Base-by-base conservation (phyloP, 2,888 invertebrate species). In the Eupsilia transversa region DNA sequence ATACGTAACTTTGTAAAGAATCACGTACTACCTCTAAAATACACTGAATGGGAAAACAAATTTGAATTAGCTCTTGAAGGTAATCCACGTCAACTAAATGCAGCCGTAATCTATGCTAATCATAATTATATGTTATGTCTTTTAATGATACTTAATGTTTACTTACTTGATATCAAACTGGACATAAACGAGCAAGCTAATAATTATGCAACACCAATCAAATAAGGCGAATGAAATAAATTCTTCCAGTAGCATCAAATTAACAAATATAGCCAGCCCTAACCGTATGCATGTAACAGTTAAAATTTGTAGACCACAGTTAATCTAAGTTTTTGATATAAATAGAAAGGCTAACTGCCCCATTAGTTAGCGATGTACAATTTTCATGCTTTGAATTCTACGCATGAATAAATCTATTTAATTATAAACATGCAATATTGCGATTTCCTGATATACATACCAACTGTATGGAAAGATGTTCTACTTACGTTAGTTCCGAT, bases 241-340 rank as follows among this genome's bases (percentile, higher is more conserved):
- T 9, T 30, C 27, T 23, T 46, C 0, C 17, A 68, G n/a, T 46
- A 27, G 59, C 10, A 56, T 12, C n/a, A 33, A 9, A 12, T 27
- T 27, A 67, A 14, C 10, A 54, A n/a, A 30, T 12, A 60, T 10
- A 30, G 72, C 2, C 82, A 86, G 14, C 86, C 86, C 74, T 87
- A 77, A 12, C 41, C 10, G 35, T 41, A 52, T 57, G 60, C 57
- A 79, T 59, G 79, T 66, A 74, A 74, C 72, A 80, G 80, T 79
- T 77, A 74, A 78, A 79, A 71, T 71, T 78, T 64, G 72, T 77
- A 79, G 72, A 77, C 56, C 63, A 82, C 71, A 74, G 80, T 76
- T 63, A 83, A 82, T 80, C 66, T 71, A 74, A 86, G 66, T 79
- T 84, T 80, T 86, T 76, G 82, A 82, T 85, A 85, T 79, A 78